Base-by-base conservation (phyloP, 2,113 vertebrate genomes). In the Chaenocephalus aceratus region DNA sequence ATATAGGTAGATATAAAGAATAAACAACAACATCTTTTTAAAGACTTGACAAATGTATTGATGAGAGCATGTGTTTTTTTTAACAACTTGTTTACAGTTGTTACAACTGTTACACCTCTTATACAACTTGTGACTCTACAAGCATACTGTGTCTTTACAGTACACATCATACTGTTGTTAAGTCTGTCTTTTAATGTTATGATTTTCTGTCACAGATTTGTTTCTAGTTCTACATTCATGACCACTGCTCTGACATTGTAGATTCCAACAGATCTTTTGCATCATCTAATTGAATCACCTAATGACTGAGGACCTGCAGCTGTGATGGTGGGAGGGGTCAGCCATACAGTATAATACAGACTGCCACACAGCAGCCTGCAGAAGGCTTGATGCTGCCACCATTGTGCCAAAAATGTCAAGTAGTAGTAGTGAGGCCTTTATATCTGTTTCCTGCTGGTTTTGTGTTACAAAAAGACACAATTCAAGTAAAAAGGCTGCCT, bases 221-320 rank as follows among this genome's bases (percentile, higher is more conserved):
- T 69, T 60, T 21, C 16, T 15, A 15, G 11, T 30, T 15, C 5
- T 8, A 10, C 41, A 12, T 54, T 78, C 12, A 8, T 2, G 41
- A 15, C 21, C 11, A 34, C 11, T 18, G 4, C 3, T 23, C 3
- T 70, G 57, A 56, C 34, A 6, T n/a, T 13, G 21, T 53, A n/a
- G 23, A 71, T 49, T 36, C 18, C 8, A 9, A 51, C 30, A 49
- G 54, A 13, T 72, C 52, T 49, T 58, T 46, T 66, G 0, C 14
- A 1, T 62, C 2, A 14, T 70, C 26, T 81, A 51, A 69, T 75
- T 75, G 44, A 76, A 49, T 60, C 80, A 60, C 18, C 30, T 64
- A 23, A 59, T 60, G 53, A 64, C 45, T 70, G 58, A 75, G 26
- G 79, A 36, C 58, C 72, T 82, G 66, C 79, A 76, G 72, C 52